Percentiles rank a stretch among this genome's conserved stretches.
These are phyloP conservation scores for Heterotilapia buettikoferi DNA, from an alignment of 2,113 vertebrate species.

Conservation along the genomic window DNA sequence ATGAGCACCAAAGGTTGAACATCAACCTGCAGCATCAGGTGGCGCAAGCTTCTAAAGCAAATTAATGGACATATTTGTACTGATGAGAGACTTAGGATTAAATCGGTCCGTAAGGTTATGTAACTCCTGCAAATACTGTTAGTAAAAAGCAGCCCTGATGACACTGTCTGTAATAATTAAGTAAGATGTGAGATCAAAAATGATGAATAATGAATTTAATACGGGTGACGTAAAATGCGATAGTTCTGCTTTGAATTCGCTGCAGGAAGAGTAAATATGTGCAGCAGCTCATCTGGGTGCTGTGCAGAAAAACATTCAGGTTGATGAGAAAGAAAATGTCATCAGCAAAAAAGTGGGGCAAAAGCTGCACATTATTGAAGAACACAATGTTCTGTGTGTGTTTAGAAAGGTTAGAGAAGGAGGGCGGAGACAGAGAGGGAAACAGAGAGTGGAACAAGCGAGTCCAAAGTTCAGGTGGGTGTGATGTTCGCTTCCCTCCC, in stretches of 20 bases:
- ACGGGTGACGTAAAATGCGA: neutral
- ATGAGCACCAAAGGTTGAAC: neutral
- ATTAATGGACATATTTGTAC: neutral
- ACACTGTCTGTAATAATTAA: neutral
- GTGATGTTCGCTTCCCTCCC: neutral
- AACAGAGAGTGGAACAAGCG: neutral
- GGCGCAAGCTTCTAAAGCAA: neutral
- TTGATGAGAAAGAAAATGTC: neutral
- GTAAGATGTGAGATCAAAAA: neutral
- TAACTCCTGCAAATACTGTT: neutral
- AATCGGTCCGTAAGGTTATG: neutral
- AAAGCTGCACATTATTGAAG: neutral
- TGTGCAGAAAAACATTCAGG: neutral
- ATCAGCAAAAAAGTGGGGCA: neutral
- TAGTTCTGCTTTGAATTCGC: neutral
- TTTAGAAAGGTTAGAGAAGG: neutral
- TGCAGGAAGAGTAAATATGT: neutral
- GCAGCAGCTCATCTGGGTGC: neutral
- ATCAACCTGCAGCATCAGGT: neutral
- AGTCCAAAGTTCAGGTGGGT: neutral
- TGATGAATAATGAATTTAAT: neutral
- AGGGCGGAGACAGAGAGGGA: neutral
- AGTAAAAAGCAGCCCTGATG: neutral
- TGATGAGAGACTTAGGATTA: neutral
- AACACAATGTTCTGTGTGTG: neutral